Evolutionary conservation across 2,113 vertebrate species (phyloP).

Genomic region (Toxotes jaculatrix): DNA sequence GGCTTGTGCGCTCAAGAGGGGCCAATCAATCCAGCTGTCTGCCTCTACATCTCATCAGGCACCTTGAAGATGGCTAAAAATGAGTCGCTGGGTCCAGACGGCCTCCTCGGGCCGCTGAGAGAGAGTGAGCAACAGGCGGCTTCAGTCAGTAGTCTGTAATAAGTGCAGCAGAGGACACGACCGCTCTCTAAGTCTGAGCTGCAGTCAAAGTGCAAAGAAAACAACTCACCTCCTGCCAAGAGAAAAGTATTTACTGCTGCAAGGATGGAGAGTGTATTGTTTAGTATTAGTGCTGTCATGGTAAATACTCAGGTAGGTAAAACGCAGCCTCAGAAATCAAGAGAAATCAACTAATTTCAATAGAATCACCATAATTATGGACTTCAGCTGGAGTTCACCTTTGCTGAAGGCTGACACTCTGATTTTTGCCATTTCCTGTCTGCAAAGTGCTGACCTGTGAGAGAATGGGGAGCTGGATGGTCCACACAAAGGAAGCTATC

Average conservation of each 20-base stretch:
- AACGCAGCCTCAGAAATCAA: not conserved
- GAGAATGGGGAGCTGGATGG: too few relatives aligned
- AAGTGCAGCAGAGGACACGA: conserved; percentile 36
- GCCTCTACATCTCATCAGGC: conserved; percentile 76
- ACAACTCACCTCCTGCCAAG: not conserved
- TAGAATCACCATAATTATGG: not conserved
- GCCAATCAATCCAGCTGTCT: conserved; percentile 77
- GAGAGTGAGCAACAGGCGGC: conserved; percentile 29
- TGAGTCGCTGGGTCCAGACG: conserved; percentile 47
- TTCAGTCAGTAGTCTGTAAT: conserved; percentile 26
- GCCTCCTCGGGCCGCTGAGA: conserved; percentile 47
- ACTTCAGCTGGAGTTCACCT: too few relatives aligned
- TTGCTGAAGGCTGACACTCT: not conserved
- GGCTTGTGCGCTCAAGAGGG: conserved; percentile 71
- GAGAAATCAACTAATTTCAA: not conserved
- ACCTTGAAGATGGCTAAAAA: conserved; percentile 60
- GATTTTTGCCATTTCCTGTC: not conserved
- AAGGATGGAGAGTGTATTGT: not conserved
- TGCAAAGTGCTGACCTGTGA: not conserved
- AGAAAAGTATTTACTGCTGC: not conserved
- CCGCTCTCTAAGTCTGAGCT: conserved; percentile 23
- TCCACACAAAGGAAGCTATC: too few relatives aligned
- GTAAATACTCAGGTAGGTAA: not conserved
- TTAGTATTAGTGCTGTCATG: not conserved
- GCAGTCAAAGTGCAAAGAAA: conserved; percentile 14